phyloP scores from a whole-genome alignment of 2,888 invertebrate species.

The Margaritifera margaritifera region DNA sequence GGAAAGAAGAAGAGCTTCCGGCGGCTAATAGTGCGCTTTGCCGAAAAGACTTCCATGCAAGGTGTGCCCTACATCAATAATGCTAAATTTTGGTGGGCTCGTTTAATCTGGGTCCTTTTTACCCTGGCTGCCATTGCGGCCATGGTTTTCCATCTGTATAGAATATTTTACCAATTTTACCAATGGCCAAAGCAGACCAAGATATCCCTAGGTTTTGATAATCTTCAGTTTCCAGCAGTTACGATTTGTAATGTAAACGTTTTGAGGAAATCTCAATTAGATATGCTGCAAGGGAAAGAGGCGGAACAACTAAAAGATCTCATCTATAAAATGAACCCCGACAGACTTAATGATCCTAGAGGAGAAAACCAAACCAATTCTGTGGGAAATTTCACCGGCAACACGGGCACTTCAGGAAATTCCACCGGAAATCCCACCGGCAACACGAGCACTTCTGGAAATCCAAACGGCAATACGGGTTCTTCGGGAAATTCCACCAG shows the following conservation, averaged over 20 bases:
- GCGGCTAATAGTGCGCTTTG: constrained; percentile 39
- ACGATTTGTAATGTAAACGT: constrained; percentile 44
- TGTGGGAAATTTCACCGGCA: no score
- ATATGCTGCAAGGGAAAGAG: not conserved
- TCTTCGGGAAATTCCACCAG: no score
- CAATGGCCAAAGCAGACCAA: constrained; percentile 37
- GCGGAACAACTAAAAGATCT: constrained; percentile 16
- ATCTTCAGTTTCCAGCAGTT: constrained; percentile 33
- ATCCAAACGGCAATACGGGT: no score
- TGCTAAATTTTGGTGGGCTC: constrained; percentile 36
- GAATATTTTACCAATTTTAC: constrained; percentile 36
- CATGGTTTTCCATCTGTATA: constrained; percentile 46
- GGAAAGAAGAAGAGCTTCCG: constrained; percentile 42
- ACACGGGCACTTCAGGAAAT: no score
- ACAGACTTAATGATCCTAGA: constrained; percentile 10
- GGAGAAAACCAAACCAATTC: no score
- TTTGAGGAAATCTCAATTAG: constrained; percentile 20
- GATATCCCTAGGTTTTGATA: constrained; percentile 30
- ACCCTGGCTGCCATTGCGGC: constrained; percentile 29
- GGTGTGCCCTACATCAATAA: constrained; percentile 50
- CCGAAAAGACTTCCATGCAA: constrained; percentile 56
- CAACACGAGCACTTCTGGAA: no score
- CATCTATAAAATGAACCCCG: constrained; percentile 17
- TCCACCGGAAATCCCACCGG: no score
- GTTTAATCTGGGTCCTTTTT: constrained; percentile 42